Evolutionary conservation across 2,888 invertebrate species (phyloP).

Genomic region (Torymus tubicola): DNA sequence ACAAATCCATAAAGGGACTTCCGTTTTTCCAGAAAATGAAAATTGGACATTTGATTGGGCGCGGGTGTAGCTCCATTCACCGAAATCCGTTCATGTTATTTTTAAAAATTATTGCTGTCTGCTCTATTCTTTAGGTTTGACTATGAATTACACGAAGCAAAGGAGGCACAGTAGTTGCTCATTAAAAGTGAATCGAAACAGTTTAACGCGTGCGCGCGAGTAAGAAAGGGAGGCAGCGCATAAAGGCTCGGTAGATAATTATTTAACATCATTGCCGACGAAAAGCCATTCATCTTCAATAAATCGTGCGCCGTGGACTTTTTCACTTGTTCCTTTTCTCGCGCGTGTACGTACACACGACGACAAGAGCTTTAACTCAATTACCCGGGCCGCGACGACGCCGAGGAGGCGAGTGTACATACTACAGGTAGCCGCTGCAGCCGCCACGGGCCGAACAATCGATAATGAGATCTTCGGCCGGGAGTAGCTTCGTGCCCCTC

Average conservation of each 20-base stretch:
- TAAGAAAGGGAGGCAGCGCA: not conserved
- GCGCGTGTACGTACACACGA: slow-evolving; percentile 6
- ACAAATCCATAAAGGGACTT: not conserved
- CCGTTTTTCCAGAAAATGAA: no score
- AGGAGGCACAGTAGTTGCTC: slow-evolving; percentile 16
- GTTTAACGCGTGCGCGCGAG: not conserved
- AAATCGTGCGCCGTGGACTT: slow-evolving; percentile 9
- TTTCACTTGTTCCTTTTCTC: slow-evolving; percentile 20
- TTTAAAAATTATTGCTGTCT: no score
- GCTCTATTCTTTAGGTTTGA: no score
- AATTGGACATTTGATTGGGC: no score
- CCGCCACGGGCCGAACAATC: slow-evolving; percentile 45
- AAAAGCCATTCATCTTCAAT: slow-evolving; percentile 48
- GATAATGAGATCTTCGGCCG: slow-evolving; percentile 51
- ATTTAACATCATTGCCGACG: slow-evolving; percentile 35
- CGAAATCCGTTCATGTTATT: no score
- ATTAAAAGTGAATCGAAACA: slow-evolving; percentile 35
- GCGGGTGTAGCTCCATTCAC: no score
- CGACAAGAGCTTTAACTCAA: slow-evolving; percentile 50
- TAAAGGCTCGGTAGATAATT: slow-evolving; percentile 10
- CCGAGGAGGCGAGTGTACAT: not conserved
- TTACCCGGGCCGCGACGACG: slow-evolving; percentile 24
- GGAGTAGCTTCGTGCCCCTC: slow-evolving; percentile 11
- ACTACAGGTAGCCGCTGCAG: not conserved
- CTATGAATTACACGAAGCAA: not conserved